A percentile compares a stretch with the other conserved stretches of the same genome.
phyloP scores from a whole-genome alignment of 1,140 invertebrate species.

The Drosophila mayri region DNA sequence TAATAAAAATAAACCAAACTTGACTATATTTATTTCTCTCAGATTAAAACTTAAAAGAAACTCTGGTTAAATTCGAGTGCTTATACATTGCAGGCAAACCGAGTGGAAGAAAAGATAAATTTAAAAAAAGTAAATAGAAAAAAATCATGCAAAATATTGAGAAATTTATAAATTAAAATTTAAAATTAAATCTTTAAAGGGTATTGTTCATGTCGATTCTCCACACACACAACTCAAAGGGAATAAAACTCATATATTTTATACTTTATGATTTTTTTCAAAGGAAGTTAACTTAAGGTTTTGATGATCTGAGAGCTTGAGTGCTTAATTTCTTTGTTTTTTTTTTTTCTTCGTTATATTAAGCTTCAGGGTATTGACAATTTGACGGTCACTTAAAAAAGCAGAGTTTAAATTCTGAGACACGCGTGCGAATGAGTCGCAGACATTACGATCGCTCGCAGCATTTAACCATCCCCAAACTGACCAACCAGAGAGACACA shows the following conservation, averaged over 20 bases:
- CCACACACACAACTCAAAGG: background rate
- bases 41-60: too few relatives aligned
- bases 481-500: slow-evolving; percentile 16
- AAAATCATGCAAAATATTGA: too few relatives aligned
- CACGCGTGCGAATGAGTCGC: slow-evolving; percentile 47
- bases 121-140: too few relatives aligned
- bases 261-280: slow-evolving; percentile 1
- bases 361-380: slow-evolving; percentile 15
- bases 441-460: slow-evolving; percentile 40
- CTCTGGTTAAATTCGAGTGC: background rate
- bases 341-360: background rate
- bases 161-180: too few relatives aligned
- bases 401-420: slow-evolving; percentile 19
- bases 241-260: slow-evolving; percentile 14
- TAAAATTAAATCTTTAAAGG: background rate
- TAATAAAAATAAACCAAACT: too few relatives aligned
- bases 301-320: slow-evolving; percentile 1
- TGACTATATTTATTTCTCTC: too few relatives aligned
- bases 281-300: slow-evolving; percentile 7
- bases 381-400: background rate
- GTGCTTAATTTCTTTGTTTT: background rate
- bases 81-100: background rate
- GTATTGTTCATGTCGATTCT: background rate
- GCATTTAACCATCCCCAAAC: slow-evolving; percentile 16
- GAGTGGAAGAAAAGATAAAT: background rate